Evolutionary conservation across 1,140 invertebrate genomes (phyloP).

Genomic region (Adoxophyes honmai): DNA sequence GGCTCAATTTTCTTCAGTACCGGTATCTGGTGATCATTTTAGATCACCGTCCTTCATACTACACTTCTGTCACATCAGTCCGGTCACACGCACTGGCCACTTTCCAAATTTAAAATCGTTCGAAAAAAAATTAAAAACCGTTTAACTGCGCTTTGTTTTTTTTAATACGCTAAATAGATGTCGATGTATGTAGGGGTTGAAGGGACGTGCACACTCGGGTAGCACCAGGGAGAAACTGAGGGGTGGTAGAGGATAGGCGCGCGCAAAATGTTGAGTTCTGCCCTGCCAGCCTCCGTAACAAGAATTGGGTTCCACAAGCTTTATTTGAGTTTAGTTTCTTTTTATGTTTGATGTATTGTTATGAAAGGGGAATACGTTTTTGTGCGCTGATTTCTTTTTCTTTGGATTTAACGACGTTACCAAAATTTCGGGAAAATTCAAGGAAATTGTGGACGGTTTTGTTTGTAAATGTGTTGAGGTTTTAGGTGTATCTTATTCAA

Average conservation of each 20-base stretch:
- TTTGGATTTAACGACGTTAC: not conserved
- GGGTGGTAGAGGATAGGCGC: slow-evolving; percentile 34
- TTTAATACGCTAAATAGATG: not conserved
- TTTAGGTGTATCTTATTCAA: no score
- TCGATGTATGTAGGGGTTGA: not conserved
- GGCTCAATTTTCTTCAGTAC: not conserved
- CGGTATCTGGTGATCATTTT: not conserved
- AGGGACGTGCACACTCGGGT: slow-evolving; percentile 24
- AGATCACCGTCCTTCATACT: not conserved
- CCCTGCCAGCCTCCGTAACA: slow-evolving; percentile 28
- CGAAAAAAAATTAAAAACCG: not conserved
- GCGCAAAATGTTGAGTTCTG: slow-evolving; percentile 53
- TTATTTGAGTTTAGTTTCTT: slow-evolving; percentile 10
- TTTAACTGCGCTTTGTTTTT: not conserved
- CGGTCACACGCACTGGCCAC: not conserved
- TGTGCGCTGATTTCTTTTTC: slow-evolving; percentile 4
- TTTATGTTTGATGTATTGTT: slow-evolving; percentile 15
- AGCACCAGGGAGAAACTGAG: slow-evolving; percentile 29
- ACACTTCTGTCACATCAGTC: slow-evolving; percentile 1
- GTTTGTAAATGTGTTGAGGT: not conserved
- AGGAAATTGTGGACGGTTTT: not conserved
- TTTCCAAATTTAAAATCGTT: not conserved
- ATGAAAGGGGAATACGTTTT: slow-evolving; percentile 6
- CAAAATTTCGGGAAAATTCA: not conserved
- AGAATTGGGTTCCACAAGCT: not conserved